Conservation (phyloP, 2,113 vertebrate species). For the Salvelinus sp. region DNA sequence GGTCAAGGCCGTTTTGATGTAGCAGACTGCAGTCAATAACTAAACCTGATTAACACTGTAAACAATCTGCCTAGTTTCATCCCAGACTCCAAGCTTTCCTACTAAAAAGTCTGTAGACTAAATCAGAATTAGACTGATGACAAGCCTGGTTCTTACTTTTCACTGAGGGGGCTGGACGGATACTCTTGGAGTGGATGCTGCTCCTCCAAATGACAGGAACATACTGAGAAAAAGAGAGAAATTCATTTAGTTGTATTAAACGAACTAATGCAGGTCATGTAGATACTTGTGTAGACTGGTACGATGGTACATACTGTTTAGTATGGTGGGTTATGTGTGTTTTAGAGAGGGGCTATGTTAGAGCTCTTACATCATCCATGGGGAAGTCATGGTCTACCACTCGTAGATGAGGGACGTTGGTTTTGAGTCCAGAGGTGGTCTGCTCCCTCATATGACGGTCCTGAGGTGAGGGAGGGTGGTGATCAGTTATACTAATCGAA, state of each 20-base stretch:
- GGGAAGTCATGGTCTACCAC: constrained; percentile 62
- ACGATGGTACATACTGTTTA: not conserved
- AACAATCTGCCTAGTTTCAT: not conserved
- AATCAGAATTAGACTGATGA: not conserved
- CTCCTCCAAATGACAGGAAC: constrained; percentile 75
- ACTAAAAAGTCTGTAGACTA: not conserved
- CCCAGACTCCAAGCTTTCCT: not conserved
- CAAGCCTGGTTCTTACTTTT: constrained; percentile 74
- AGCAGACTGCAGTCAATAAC: not conserved
- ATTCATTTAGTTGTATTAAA: not conserved
- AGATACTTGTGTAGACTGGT: not conserved
- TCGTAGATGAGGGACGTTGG: constrained; percentile 64
- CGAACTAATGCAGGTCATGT: not conserved
- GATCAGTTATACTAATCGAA: not conserved
- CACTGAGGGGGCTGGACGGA: constrained; percentile 74
- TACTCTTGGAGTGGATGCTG: constrained; percentile 70
- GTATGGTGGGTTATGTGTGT: not conserved
- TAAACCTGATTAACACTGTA: not conserved
- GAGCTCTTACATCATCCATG: constrained; percentile 68
- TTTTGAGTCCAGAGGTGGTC: constrained; percentile 28
- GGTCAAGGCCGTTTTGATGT: not conserved
- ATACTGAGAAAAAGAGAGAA: constrained; percentile 56
- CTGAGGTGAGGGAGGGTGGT: constrained; percentile 50
- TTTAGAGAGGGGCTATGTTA: not conserved
- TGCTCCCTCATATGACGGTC: constrained; percentile 69